Base-by-base conservation (phyloP, 2,888 invertebrate genomes). In the Dexiosoma caninum region DNA sequence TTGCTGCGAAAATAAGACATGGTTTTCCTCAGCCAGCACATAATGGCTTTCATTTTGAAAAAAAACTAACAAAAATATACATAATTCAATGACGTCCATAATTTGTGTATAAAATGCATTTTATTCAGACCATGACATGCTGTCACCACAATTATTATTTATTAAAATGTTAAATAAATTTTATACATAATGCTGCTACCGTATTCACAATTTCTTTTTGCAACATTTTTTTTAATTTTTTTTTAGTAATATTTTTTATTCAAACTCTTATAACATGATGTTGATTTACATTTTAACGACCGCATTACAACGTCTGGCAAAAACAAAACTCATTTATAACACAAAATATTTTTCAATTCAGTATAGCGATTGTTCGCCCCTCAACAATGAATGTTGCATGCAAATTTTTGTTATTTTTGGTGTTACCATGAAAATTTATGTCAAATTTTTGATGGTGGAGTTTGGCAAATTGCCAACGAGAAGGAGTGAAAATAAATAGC, bases 261-360 rank as follows among this genome's bases (percentile, higher is more conserved):
- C 23, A 44, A 72, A 74, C 7, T 21, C 44, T 37, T 21, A 37
- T 55, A 74, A 74, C 55, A 55, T 70, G 46, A 64, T 77, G 49
- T 62, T 55, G 46, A 70, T 70, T 77, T 57, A 64, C 57, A 77
- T 57, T 70, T 64, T 59, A 70, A 64, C 57, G 57, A 51, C 57
- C 55, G 40, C 40, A 64, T 57, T 64, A 64, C 46, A 42, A 49
- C 32, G 62, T n/a, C 64, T 64, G 64, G 57, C 16, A 64, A 46
- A 77, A 37, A 62, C 8, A 21, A 62, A 62, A 64, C 27, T 27
- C 27, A 27, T 27, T 27, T 27, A 27, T 27, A 5, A 5, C 27
- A 5, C 27, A 27, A 27, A 27, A 27, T 6, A 40, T n/a, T 40
- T 40, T 30, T 40, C 62, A 55, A 37, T 70, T 60, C 12, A 7